Evolutionary conservation across 1,140 invertebrate species (phyloP).

Genomic region (Drosophila nikananu): DNA sequence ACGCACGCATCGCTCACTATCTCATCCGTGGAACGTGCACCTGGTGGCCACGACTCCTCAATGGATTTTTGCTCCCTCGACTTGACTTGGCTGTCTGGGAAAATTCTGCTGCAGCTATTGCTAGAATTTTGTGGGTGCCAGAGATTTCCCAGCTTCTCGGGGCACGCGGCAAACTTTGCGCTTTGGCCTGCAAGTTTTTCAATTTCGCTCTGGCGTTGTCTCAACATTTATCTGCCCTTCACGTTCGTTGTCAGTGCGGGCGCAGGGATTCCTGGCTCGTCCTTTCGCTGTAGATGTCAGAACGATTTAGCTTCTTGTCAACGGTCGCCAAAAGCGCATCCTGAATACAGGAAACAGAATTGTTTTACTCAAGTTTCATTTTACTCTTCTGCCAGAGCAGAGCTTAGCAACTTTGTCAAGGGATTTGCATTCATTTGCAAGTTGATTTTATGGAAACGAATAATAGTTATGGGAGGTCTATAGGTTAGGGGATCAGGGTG

Average conservation of each 20-base stretch:
- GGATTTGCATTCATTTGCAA: slow-evolving; percentile 34
- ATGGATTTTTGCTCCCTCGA: slow-evolving; percentile 11
- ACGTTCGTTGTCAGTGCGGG: slow-evolving; percentile 40
- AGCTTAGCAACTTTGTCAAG: slow-evolving; percentile 3
- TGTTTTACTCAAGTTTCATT: slow-evolving; percentile 35
- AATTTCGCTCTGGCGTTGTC: slow-evolving; percentile 53
- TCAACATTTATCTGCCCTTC: slow-evolving; percentile 58
- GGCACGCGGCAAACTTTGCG: slow-evolving; percentile 65
- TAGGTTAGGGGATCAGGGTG: background rate
- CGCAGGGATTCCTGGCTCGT: slow-evolving; percentile 32
- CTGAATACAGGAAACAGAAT: slow-evolving; percentile 25
- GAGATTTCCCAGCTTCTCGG: slow-evolving; percentile 6
- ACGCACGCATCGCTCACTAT: slow-evolving; percentile 26
- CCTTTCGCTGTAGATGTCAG: slow-evolving; percentile 13
- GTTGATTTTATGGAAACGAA: background rate
- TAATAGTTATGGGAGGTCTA: background rate
- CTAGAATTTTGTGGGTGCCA: slow-evolving; percentile 10
- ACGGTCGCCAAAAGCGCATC: slow-evolving; percentile 36
- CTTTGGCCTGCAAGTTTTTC: slow-evolving; percentile 65
- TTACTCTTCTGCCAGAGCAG: background rate
- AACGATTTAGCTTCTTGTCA: slow-evolving; percentile 28
- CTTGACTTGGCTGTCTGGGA: slow-evolving; percentile 16
- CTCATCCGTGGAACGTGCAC: slow-evolving; percentile 25
- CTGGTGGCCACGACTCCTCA: slow-evolving; percentile 13
- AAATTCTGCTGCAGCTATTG: slow-evolving; percentile 9